Percentiles rank a stretch among this genome's conserved stretches.
Conservation (phyloP, 2,888 invertebrate genomes). For the Melangyna quadrimaculata region DNA sequence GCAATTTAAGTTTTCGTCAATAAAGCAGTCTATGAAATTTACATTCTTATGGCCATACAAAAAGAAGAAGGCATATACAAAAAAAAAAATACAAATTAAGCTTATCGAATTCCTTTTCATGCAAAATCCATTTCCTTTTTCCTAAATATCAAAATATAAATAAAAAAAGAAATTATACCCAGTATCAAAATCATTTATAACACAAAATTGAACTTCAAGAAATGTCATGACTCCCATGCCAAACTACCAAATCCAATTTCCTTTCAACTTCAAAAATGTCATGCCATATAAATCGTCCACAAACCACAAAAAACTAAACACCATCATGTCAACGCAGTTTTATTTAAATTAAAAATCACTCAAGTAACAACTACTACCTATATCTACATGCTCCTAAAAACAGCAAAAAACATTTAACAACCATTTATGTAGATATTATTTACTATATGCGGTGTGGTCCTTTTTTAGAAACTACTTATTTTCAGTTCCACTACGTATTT, state of each 20-base stretch:
- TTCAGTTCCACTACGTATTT: background rate
- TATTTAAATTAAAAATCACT: constrained; percentile 63
- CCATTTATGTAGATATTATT: background rate
- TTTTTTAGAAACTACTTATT: constrained; percentile 2
- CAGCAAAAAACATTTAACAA: background rate
- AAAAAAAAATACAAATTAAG: too few relatives aligned
- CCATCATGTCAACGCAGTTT: background rate
- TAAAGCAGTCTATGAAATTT: background rate
- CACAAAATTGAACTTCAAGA: background rate
- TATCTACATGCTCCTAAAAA: background rate
- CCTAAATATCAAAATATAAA: background rate
- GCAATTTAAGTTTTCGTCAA: too few relatives aligned
- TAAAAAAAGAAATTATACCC: background rate
- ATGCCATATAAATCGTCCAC: constrained; percentile 7
- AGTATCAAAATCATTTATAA: background rate
- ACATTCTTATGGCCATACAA: background rate
- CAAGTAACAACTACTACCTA: constrained; percentile 2
- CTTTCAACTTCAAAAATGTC: background rate
- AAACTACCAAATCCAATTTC: background rate
- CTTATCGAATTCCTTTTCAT: background rate
- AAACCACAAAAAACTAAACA: background rate
- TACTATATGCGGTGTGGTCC: constrained; percentile 41
- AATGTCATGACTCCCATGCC: background rate
- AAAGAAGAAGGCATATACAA: too few relatives aligned
- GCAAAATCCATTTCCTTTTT: background rate